Evolutionary conservation across 2,888 invertebrate genomes (phyloP), one percentile per base, ranked within the genome.

Genomic region (Zaprionus obscuricornis): DNA sequence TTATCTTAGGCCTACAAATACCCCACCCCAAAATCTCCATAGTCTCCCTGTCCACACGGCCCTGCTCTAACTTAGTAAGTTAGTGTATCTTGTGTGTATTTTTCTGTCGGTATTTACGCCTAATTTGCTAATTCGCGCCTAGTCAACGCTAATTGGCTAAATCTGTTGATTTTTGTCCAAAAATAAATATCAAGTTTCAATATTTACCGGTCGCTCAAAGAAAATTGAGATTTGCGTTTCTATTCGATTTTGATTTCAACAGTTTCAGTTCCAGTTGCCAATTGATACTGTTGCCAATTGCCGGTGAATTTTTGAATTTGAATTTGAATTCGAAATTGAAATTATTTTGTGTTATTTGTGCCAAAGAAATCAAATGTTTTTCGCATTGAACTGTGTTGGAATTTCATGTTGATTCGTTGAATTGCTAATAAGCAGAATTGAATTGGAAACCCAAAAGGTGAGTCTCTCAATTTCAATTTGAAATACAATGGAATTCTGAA

Each of bases 121-220:
- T 46, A 34, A 66, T 72, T 72, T 34, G 55, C 57, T 45, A 66
- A 54, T 47, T 67, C 24, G 51, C 57, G 56, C 22, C 54, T 52
- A 57, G 74, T 50, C 66, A 58, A 63, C 55, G 78, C 75, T 78
- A 85, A 78, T 85, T 78, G 78, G 74, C 66, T 52, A 50, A 56
- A 66, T 72, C 62, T 67, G 39, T 52, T 55, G 46, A 59, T 54
- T 58, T 76, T 64, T 31, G 49, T 39, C 49, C 20, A 26, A 46
- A 66, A 64, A 54, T 52, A 74, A 74, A 78, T 68, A 74, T 78
- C 71, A 60, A 71, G 64, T 82, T 77, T 71, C 78, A 71, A 74
- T 74, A 85, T 66, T 74, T 64, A 33, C 45, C 63, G 68, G 55
- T 39, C 40, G 58, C 20, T 37, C 58, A n/a, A n/a, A n/a, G 36